Evolutionary conservation across 2,113 vertebrate species (phyloP).

Genomic region (Glaucidium brasilianum): DNA sequence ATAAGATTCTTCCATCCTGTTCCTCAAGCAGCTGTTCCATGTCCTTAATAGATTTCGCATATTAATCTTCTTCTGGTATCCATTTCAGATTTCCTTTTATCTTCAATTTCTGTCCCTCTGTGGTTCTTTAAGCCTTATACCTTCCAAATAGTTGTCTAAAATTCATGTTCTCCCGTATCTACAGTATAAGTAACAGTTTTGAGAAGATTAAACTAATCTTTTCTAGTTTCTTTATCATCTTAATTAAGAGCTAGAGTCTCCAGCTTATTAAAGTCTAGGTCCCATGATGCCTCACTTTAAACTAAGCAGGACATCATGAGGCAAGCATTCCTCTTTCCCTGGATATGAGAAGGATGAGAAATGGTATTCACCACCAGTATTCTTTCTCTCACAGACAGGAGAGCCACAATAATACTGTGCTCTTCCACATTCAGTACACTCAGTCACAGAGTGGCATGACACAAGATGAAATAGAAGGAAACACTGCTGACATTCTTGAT

Average conservation of each 20-base stretch:
- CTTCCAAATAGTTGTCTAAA: neutral
- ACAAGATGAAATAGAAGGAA: neutral
- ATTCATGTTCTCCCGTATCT: neutral
- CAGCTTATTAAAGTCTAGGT: neutral
- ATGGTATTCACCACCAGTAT: neutral
- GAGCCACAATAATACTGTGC: neutral
- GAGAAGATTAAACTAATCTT: neutral
- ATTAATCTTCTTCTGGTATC: neutral
- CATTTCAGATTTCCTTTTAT: neutral
- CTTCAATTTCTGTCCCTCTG: neutral
- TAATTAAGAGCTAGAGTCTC: neutral
- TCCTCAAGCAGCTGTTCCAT: neutral
- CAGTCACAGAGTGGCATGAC: neutral
- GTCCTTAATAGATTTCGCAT: neutral
- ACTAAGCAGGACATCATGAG: neutral
- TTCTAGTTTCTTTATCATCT: neutral
- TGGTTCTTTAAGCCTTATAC: neutral
- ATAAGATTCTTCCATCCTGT: neutral
- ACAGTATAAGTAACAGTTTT: neutral
- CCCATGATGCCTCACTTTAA: neutral
- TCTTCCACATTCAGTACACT: neutral
- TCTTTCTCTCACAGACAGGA: neutral
- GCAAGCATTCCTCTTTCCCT: neutral
- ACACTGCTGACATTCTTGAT: neutral
- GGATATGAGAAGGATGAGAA: neutral